Base-by-base conservation (phyloP, 2,888 invertebrate species). In the Liodrosophila aerea region DNA sequence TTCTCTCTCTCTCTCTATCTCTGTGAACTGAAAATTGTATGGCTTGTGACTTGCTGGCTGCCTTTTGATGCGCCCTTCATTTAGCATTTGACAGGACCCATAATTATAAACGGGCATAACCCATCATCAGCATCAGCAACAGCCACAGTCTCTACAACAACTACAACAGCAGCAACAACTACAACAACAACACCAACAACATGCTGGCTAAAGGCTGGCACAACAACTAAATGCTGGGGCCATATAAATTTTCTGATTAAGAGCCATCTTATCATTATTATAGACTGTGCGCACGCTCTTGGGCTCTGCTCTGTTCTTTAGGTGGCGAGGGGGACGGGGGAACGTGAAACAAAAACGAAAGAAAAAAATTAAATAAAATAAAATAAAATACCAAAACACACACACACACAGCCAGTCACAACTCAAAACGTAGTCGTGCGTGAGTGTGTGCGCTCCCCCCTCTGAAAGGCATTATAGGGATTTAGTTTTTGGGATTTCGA, bases 211-310 rank as follows among this genome's bases (percentile, higher is more conserved):
- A 40, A 63, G 54, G 56, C 64, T 56, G 50, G 31, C 44, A 61
- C 65, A 72, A 73, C 76, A 78, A 80, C 75, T 83, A 82, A 80
- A 76, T 85, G 78, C 76, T 78, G 77, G 76, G 77, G 80, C 71
- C 64, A 87, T 87, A 89, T 89, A 89, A 86, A 88, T 89, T 88
- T 88, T 88, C 88, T 88, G 89, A 89, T 89, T 89, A 89, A 89
- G 89, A 89, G 88, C 84, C 88, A 88, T 88, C 88, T 89, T 89
- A 89, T 89, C 89, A 89, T 88, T 88, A 88, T 86, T 82, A 82
- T 85, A 77, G 87, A 84, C 78, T 83, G 81, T 76, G 83, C 80
- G 80, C 83, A 85, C 85, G 81, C 83, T 85, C 73, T 22, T 2
- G 56, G 49, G 45, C 54, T 54, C 47, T 40, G 18, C 33, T 36